These are phyloP conservation scores for Lampropteryx suffumata DNA, from an alignment of 2,888 invertebrate genomes.

Conservation along the genomic window DNA sequence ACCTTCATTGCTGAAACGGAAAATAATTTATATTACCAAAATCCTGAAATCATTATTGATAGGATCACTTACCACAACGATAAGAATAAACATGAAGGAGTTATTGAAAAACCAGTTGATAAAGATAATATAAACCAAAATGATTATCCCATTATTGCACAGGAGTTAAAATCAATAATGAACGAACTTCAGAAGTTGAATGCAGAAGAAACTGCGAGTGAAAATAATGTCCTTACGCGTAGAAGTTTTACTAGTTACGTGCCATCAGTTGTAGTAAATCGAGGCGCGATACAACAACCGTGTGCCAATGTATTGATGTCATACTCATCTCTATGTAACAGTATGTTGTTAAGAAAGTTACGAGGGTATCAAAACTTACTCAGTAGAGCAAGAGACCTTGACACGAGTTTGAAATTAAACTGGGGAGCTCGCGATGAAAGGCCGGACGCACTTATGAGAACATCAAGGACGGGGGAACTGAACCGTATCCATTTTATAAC, in stretches of 20 bases:
- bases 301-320: constrained; percentile 10
- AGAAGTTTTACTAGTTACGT: constrained; percentile 2
- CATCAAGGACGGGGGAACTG: constrained; percentile 21
- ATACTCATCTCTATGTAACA: constrained; percentile 6
- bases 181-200: constrained; percentile 15
- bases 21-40: constrained; percentile 17
- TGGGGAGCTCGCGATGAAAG: constrained; percentile 18
- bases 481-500: constrained; percentile 24
- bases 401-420: constrained; percentile 22
- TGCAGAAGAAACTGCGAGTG: background rate
- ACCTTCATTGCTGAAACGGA: background rate
- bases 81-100: constrained; percentile 3
- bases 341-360: constrained; percentile 12
- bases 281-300: constrained; percentile 9
- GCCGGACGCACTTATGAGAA: constrained; percentile 21
- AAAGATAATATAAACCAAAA: background rate
- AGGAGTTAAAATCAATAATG: constrained; percentile 21
- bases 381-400: constrained; percentile 4
- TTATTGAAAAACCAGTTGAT: background rate
- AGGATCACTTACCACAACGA: constrained; percentile 17
- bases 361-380: constrained; percentile 16
- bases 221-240: background rate
- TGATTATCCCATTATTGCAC: background rate
- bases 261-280: background rate
- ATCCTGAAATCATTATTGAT: constrained; percentile 26